Conservation (phyloP, 2,888 invertebrate species). For the Pemphredon lugubris region DNA sequence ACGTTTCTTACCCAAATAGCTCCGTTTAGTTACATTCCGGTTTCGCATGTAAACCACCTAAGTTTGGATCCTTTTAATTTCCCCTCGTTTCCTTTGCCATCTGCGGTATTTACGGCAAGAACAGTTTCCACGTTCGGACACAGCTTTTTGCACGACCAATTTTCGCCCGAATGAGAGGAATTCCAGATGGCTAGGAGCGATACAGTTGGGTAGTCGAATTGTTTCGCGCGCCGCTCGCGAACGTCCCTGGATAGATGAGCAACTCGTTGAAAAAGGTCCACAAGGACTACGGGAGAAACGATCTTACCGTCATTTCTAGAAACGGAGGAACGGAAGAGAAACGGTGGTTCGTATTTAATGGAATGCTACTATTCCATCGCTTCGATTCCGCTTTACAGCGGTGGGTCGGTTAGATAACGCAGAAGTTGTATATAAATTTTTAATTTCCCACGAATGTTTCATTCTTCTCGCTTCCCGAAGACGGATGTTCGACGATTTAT, state of each 20-base stretch:
- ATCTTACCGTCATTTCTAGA: conserved; percentile 37
- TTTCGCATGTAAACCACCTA: no score
- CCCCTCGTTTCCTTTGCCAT: no score
- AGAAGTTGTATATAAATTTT: not conserved
- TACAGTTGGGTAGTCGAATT: conserved; percentile 35
- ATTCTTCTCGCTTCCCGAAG: not conserved
- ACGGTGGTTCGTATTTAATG: conserved; percentile 33
- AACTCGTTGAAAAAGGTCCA: not conserved
- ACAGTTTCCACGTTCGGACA: no score
- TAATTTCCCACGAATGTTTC: not conserved
- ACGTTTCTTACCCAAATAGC: no score
- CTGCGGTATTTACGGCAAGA: no score
- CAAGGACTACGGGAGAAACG: conserved; percentile 20
- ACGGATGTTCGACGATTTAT: not conserved
- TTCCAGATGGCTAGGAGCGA: conserved; percentile 32
- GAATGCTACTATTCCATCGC: conserved; percentile 8
- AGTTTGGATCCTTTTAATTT: no score
- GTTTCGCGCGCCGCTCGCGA: conserved; percentile 35
- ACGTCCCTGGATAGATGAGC: conserved; percentile 31
- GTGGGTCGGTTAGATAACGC: conserved; percentile 11
- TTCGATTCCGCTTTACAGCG: conserved; percentile 12
- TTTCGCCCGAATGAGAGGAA: conserved; percentile 23
- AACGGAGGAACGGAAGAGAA: conserved; percentile 37
- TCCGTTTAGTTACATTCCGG: no score
- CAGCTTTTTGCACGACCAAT: conserved; percentile 24